Evolutionary conservation across 2,888 invertebrate genomes (phyloP).

Genomic region (Cephus spinipes): DNA sequence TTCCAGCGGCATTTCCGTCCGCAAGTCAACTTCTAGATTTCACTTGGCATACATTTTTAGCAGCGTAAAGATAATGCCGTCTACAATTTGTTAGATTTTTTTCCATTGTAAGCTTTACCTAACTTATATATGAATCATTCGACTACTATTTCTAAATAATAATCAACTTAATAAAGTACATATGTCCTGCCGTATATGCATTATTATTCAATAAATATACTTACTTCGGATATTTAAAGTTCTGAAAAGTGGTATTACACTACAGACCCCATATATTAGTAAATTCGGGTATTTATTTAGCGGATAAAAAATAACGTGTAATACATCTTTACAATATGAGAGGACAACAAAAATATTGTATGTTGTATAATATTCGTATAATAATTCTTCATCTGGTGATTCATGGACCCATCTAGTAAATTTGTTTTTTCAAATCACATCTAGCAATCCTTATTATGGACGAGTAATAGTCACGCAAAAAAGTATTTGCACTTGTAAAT

Average conservation of each 20-base stretch:
- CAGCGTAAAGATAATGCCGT: not conserved
- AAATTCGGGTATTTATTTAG: conserved; percentile 54
- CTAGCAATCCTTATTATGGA: not conserved
- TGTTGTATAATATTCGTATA: conserved; percentile 32
- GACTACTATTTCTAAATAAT: not conserved
- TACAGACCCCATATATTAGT: conserved; percentile 31
- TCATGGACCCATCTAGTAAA: conserved; percentile 25
- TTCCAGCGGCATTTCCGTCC: conserved; percentile 84
- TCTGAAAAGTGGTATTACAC: not conserved
- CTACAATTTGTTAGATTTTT: not conserved
- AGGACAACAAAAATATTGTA: conserved; percentile 57
- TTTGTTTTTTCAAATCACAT: not conserved
- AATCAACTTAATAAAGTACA: not conserved
- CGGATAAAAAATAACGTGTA: conserved; percentile 58
- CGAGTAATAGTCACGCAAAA: not conserved
- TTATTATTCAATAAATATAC: not conserved
- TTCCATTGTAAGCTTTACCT: not conserved
- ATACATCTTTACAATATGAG: conserved; percentile 53
- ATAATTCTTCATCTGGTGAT: conserved; percentile 41
- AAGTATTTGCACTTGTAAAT: not conserved
- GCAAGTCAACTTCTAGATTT: conserved; percentile 81
- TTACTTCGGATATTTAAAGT: not conserved
- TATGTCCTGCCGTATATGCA: not conserved
- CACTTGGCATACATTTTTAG: not conserved
- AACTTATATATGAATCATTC: not conserved